Evolutionary conservation across 1,140 invertebrate species (phyloP), one percentile per base, ranked within the genome.

Genomic region (Daktulosphaira vitifoliae): DNA sequence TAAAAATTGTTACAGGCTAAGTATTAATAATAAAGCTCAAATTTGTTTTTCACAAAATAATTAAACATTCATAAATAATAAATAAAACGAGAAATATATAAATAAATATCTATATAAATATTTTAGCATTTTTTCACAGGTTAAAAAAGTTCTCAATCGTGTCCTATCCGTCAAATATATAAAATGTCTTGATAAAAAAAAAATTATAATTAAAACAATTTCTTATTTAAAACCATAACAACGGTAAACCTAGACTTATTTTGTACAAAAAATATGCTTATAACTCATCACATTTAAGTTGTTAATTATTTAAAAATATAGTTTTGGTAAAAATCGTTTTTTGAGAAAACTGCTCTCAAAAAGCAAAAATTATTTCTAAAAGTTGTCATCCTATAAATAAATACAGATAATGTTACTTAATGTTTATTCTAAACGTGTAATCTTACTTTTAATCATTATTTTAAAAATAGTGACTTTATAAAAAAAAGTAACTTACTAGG

Each of bases 31-130:
- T 62, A 62, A 62, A 62, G 56, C 56, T 62, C 56, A 62, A 62
- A 62, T 62, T 62, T 62, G 54, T 59, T 48, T 59, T 46, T 62
- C 56, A 44, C 39, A 46, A 62, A 59, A 62, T 62, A 62, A 62
- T 62, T 62, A 62, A 62, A 62, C 56, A 62, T 62, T 48, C 56
- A 62, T 62, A 62, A 62, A 62, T 62, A 48, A 62, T 62, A 48
- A 62, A 62, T 62, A 62, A 62, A 62, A 62, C 56, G 42, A 62
- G 56, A 62, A 62, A 62, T 62, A 62, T 62, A 62, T 62, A 62
- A 62, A 62, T 62, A 62, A 62, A 62, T 62, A 62, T 62, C 56
- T 62, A 62, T 62, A 62, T 62, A 62, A 62, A 62, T 62, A 62
- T 62, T 62, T 62, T 62, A 62, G 56, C 42, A 33, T 48, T 38